phyloP scores from a whole-genome alignment of 92 coral and sea anemone species.

The Phymanthus crucifer region DNA sequence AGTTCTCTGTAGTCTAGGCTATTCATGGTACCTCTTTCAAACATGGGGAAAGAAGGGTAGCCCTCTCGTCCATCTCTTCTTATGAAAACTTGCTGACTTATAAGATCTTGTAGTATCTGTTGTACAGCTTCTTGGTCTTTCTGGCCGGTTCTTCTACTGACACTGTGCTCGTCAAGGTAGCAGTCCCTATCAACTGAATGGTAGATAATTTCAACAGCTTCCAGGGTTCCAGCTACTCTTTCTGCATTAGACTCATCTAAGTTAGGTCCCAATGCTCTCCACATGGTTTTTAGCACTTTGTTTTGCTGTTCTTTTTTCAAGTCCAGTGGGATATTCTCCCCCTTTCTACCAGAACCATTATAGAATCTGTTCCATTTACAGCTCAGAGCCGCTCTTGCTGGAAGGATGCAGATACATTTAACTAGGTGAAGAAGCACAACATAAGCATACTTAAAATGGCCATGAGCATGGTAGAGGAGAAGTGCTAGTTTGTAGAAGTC shows the following conservation, averaged over 20 bases:
- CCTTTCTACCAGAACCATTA: conserved; percentile 42
- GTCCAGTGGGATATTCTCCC: conserved; percentile 41
- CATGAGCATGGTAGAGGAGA: conserved; percentile 35
- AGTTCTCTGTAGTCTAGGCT: conserved; percentile 56
- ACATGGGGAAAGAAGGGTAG: conserved; percentile 50
- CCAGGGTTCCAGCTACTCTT: conserved; percentile 34
- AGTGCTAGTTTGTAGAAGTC: conserved; percentile 51
- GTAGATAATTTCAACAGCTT: conserved; percentile 10
- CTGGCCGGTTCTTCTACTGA: conserved; percentile 14
- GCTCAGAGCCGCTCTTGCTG: too few relatives aligned
- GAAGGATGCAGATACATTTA: too few relatives aligned
- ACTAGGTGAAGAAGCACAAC: conserved; percentile 36
- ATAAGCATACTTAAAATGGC: conserved; percentile 52
- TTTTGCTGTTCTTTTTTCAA: conserved; percentile 46
- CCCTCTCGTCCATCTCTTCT: conserved; percentile 44
- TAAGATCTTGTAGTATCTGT: conserved; percentile 31
- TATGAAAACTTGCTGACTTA: background rate
- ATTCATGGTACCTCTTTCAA: conserved; percentile 29
- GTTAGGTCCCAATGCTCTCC: conserved; percentile 54
- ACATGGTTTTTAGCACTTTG: conserved; percentile 41
- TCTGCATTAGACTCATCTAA: conserved; percentile 40
- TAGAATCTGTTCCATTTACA: conserved; percentile 44
- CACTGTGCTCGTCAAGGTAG: conserved; percentile 4
- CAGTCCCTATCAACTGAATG: conserved; percentile 48
- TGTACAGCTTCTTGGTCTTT: conserved; percentile 41